A percentile compares a stretch with the other conserved stretches of the same genome.
Evolutionary conservation across 2,797 vertebrate species (phyloP).

Genomic region (Manis pentadactyla): DNA sequence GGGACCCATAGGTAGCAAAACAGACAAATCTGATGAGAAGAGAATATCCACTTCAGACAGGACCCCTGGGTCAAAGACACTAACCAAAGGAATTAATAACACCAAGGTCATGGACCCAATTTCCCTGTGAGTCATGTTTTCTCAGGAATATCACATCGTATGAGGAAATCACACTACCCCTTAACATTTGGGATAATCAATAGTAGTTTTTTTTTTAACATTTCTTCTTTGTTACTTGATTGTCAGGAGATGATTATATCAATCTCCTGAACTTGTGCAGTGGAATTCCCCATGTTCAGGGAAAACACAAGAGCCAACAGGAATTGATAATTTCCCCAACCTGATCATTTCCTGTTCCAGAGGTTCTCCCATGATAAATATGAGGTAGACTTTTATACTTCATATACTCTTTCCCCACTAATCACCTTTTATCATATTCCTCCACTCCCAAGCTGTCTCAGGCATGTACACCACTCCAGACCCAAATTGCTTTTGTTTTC

Average conservation of each 20-base stretch:
- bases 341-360: conserved; percentile 14
- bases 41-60: conserved; percentile 8
- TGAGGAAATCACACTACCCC: neutral
- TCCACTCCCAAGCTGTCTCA: conserved; percentile 13
- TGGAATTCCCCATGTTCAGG: neutral
- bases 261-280: conserved; percentile 1
- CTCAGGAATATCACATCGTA: neutral
- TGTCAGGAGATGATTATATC: neutral
- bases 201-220: neutral
- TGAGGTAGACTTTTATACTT: neutral
- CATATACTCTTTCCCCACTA: neutral
- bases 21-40: neutral
- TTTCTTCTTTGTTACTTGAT: conserved; percentile 51
- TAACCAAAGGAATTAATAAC: conserved; percentile 49
- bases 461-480: neutral
- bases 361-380: conserved; percentile 22
- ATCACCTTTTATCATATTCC: conserved; percentile 18
- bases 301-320: neutral
- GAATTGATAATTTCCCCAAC: conserved; percentile 29
- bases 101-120: neutral
- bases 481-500: neutral
- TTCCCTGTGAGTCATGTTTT: neutral
- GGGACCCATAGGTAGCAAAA: neutral
- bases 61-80: neutral
- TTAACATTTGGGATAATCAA: conserved; percentile 29